Evolutionary conservation across 1,140 invertebrate genomes (phyloP).

Genomic region (Polypedilum vanderplanki): DNA sequence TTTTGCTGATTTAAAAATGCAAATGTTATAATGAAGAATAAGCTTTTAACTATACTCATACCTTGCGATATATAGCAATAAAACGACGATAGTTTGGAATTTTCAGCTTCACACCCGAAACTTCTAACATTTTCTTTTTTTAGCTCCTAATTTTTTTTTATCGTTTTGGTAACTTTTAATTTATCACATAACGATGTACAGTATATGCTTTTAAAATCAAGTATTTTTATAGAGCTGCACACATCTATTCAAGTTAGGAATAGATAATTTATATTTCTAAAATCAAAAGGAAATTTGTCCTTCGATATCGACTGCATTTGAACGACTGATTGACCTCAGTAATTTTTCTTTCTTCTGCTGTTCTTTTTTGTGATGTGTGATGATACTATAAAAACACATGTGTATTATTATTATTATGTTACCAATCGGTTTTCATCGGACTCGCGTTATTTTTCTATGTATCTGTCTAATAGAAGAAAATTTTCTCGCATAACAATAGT

Average conservation of each 20-base stretch:
- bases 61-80: slow-evolving; percentile 29
- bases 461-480: not conserved
- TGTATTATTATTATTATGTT: not conserved
- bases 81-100: slow-evolving; percentile 21
- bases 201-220: not conserved
- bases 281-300: not conserved
- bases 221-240: not conserved
- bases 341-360: not conserved
- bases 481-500: not conserved
- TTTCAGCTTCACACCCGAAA: not conserved
- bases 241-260: too few species aligned
- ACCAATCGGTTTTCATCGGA: not conserved
- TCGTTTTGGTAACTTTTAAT: not conserved
- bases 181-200: not conserved
- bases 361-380: not conserved
- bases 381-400: not conserved
- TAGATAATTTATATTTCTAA: too few species aligned
- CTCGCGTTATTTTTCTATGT: not conserved
- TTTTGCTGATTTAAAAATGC: not conserved
- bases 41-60: slow-evolving; percentile 27
- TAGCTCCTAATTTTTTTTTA: not conserved
- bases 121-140: not conserved
- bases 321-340: slow-evolving; percentile 10
- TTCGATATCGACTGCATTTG: slow-evolving; percentile 12
- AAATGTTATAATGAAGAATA: too few species aligned